phyloP scores from a whole-genome alignment of 2,888 invertebrate species.

The Drosophila crucigera region DNA sequence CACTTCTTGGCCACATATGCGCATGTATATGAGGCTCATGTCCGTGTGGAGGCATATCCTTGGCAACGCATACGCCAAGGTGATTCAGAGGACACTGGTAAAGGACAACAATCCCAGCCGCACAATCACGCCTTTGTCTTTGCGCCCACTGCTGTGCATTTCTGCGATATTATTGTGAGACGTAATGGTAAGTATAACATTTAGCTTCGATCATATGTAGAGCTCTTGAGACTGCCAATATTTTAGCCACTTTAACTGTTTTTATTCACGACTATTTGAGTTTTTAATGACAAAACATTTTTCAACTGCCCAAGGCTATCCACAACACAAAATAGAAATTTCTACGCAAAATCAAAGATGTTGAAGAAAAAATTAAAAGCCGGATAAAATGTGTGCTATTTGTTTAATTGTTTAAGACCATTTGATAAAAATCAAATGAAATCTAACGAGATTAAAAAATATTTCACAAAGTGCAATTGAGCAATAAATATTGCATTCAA shows the following conservation, averaged over 20 bases:
- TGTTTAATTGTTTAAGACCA: too few species aligned
- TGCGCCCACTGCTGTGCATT: conserved; percentile 89
- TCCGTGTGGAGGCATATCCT: conserved; percentile 90
- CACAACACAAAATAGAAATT: too few species aligned
- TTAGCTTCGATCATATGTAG: background rate
- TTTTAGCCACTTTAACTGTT: background rate
- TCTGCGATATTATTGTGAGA: conserved; percentile 89
- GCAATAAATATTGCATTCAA: background rate
- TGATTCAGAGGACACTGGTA: conserved; percentile 83
- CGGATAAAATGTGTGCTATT: background rate
- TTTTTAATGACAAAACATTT: background rate
- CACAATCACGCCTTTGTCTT: conserved; percentile 93
- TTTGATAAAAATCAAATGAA: background rate
- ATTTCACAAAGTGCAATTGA: background rate
- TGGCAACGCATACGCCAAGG: conserved; percentile 89
- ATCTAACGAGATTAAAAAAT: background rate
- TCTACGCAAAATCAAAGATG: background rate
- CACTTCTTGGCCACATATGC: conserved; percentile 91
- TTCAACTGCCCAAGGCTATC: background rate
- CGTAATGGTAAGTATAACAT: conserved; percentile 87
- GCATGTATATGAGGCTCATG: conserved; percentile 90
- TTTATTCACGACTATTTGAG: background rate
- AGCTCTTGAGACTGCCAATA: background rate
- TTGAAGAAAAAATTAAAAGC: background rate
- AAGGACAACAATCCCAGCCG: conserved; percentile 74